phyloP scores from a whole-genome alignment of 2,797 vertebrate genomes.

The Dallia pectoralis region DNA sequence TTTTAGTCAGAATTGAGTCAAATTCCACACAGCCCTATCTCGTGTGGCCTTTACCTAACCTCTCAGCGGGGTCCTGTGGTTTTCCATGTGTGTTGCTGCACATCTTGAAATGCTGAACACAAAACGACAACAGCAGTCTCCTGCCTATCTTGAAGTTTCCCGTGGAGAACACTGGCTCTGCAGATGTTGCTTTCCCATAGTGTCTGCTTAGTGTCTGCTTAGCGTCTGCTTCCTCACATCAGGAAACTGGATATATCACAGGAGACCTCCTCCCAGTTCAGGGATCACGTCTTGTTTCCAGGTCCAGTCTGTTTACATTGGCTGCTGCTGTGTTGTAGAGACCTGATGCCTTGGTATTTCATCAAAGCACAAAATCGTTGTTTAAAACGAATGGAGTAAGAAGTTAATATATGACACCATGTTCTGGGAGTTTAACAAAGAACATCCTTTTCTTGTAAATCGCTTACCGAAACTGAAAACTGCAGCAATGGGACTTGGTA shows the following conservation, averaged over 20 bases:
- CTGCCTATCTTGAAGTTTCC: not conserved
- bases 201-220: not conserved
- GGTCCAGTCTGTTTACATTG: slow-evolving; percentile 1
- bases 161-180: not conserved
- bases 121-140: not conserved
- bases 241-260: not conserved
- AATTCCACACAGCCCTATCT: not conserved
- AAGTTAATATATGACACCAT: slow-evolving; percentile 11
- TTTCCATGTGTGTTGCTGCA: not conserved
- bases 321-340: not conserved
- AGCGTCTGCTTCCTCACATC: not conserved
- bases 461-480: not conserved
- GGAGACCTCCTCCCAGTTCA: not conserved
- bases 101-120: not conserved
- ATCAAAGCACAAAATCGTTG: not conserved
- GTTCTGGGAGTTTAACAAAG: slow-evolving; percentile 1
- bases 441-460: not conserved
- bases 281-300: not conserved
- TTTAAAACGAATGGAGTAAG: slow-evolving; percentile 1
- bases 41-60: not conserved
- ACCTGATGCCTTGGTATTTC: not conserved
- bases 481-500: not conserved
- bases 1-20: too few species aligned
- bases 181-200: not conserved
- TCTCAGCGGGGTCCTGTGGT: not conserved